These are phyloP conservation scores for Listrodromus nycthemerus DNA, from an alignment of 2,888 invertebrate species.

Conservation along the genomic window DNA sequence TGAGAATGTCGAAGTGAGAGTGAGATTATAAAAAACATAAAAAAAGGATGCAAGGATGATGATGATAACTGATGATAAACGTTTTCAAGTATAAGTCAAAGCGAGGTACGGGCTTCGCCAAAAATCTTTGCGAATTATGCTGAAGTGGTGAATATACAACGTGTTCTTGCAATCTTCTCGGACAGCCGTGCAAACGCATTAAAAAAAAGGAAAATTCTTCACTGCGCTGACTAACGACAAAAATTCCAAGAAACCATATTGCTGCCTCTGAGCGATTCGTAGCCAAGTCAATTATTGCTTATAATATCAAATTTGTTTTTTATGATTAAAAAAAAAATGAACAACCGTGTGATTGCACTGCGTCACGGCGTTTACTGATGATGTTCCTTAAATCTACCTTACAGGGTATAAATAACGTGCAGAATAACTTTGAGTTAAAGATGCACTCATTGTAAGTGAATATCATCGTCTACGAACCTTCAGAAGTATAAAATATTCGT, in stretches of 20 bases:
- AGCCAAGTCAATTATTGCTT: conserved; percentile 59
- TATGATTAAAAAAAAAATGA: background rate
- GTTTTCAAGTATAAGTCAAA: conserved; percentile 49
- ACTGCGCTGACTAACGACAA: conserved; percentile 21
- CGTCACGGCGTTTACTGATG: conserved; percentile 23
- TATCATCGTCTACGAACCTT: conserved; percentile 32
- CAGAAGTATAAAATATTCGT: conserved; percentile 38
- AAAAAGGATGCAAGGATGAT: conserved; percentile 24
- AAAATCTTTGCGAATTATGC: conserved; percentile 76
- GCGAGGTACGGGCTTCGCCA: conserved; percentile 68
- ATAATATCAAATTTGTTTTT: conserved; percentile 42
- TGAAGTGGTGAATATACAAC: conserved; percentile 53
- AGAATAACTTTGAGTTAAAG: conserved; percentile 30
- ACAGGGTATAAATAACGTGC: conserved; percentile 60
- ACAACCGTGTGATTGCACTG: conserved; percentile 23
- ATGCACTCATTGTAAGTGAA: conserved; percentile 14
- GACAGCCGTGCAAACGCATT: background rate
- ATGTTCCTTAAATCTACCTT: conserved; percentile 51
- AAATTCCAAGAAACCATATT: conserved; percentile 26
- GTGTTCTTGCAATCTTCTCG: conserved; percentile 34
- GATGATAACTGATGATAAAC: conserved; percentile 10
- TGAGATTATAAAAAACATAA: conserved; percentile 21
- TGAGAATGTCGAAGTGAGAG: conserved; percentile 49
- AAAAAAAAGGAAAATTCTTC: background rate
- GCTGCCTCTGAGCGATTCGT: conserved; percentile 41